Conservation (phyloP, 2,888 invertebrate genomes). For the Nomada goodeniana region DNA sequence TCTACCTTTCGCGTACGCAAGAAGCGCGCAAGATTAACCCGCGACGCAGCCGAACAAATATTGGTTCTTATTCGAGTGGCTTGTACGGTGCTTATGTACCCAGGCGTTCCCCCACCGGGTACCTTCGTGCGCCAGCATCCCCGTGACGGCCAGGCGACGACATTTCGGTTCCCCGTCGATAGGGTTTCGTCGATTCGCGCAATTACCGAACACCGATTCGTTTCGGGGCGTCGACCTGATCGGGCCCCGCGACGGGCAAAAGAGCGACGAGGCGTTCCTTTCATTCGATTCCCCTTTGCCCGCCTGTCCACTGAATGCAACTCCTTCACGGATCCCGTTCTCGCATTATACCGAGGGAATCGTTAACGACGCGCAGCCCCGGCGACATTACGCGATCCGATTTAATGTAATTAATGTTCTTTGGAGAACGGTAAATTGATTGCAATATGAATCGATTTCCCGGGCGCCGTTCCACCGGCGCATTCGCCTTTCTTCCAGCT, state of each 20-base stretch:
- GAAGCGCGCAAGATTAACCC: slow-evolving; percentile 76
- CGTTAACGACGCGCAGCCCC: slow-evolving; percentile 36
- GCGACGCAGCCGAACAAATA: slow-evolving; percentile 77
- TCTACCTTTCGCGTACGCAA: slow-evolving; percentile 68
- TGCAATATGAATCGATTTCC: slow-evolving; percentile 54
- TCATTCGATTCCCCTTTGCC: neutral
- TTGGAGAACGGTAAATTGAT: slow-evolving; percentile 42
- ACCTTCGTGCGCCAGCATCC: neutral
- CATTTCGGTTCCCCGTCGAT: neutral
- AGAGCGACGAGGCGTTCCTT: neutral
- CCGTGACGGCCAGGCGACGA: neutral
- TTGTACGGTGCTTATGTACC: slow-evolving; percentile 77
- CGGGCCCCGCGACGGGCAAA: slow-evolving; percentile 5
- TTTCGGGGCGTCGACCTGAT: slow-evolving; percentile 18
- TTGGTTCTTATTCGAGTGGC: slow-evolving; percentile 79
- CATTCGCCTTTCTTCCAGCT: slow-evolving; percentile 42
- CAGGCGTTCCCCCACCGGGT: slow-evolving; percentile 56
- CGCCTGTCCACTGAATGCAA: neutral
- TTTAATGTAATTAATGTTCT: slow-evolving; percentile 50
- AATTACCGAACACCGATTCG: slow-evolving; percentile 30
- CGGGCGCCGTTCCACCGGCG: slow-evolving; percentile 13
- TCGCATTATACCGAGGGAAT: slow-evolving; percentile 21
- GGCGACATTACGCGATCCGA: slow-evolving; percentile 35
- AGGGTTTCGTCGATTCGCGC: slow-evolving; percentile 6
- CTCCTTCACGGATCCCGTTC: slow-evolving; percentile 9